phyloP scores from a whole-genome alignment of 2,113 vertebrate species.

The Larimichthys polyactis region DNA sequence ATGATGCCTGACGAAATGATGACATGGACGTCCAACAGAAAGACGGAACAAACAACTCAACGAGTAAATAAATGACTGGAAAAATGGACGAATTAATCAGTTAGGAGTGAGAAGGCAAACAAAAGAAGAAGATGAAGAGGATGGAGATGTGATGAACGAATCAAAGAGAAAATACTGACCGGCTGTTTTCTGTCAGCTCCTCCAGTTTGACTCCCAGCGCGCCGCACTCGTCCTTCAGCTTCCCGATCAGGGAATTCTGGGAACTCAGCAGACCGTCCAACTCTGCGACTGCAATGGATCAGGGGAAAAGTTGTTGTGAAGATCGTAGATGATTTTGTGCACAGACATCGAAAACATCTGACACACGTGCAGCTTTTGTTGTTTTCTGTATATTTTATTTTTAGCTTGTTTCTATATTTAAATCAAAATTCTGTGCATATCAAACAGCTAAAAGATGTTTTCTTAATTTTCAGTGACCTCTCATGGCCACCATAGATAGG shows the following conservation, averaged over 20 bases:
- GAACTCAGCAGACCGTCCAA: slow-evolving; percentile 88
- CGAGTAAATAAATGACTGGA: not conserved
- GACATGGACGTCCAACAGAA: slow-evolving; percentile 46
- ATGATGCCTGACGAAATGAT: slow-evolving; percentile 58
- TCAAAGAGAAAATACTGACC: slow-evolving; percentile 78
- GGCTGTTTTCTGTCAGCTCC: slow-evolving; percentile 86
- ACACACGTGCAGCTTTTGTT: too few relatives aligned
- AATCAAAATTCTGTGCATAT: not conserved
- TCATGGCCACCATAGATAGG: not conserved
- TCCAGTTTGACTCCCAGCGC: slow-evolving; percentile 87
- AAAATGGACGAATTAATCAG: not conserved
- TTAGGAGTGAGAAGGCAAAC: not conserved
- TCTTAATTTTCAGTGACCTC: not conserved
- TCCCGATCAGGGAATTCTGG: slow-evolving; percentile 91
- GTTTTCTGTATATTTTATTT: too few relatives aligned
- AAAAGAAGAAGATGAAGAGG: not conserved
- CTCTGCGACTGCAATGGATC: slow-evolving; percentile 88
- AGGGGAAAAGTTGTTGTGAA: slow-evolving; percentile 15
- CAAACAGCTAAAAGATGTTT: not conserved
- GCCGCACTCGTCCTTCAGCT: slow-evolving; percentile 91
- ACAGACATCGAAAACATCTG: not conserved
- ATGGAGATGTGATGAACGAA: slow-evolving; percentile 5
- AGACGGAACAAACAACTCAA: slow-evolving; percentile 44
- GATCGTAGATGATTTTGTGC: not conserved
- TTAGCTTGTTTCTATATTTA: not conserved